Base-by-base conservation (phyloP, 2,888 invertebrate species). In the Sisyra nigra region DNA sequence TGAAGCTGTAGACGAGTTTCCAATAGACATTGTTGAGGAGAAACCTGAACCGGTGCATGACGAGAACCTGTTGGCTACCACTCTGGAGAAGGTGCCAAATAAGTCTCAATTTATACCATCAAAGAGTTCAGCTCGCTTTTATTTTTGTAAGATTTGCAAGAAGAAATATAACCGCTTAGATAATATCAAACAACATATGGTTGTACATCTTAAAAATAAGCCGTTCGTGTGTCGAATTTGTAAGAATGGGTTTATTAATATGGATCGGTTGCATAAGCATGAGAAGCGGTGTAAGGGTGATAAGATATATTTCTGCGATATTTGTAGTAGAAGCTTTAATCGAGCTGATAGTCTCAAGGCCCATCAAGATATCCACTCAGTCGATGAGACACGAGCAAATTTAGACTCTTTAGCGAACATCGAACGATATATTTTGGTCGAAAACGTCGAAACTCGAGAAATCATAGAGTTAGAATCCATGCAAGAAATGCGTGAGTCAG, bases 91-190 rank as follows among this genome's bases (percentile, higher is more conserved):
- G 10, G 13, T 39, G 24, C 6, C 9, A 11, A 29, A n/a, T n/a
- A n/a, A n/a, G n/a, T n/a, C n/a, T n/a, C n/a, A n/a, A n/a, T n/a
- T n/a, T n/a, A n/a, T n/a, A n/a, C n/a, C n/a, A n/a, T n/a, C n/a
- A n/a, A n/a, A 41, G 24, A 41, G 34, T 34, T 34, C 41, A 1
- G 13, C 13, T 17, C 33, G 34, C 14, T 33, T 62, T 5, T 61
- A 62, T 44, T 58, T 62, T 5, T 64, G 63, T 45, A 57, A 61
- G 48, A 59, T 63, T 24, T 63, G 63, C 50, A 61, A 57, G 49
- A 63, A 62, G 50, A 60, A 60, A 1, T 46, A 61, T 33, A 62
- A 60, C 3, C 50, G 62, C 43, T 55, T 59, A 50, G 62, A 62
- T 42, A 62, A 63, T 50, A 48, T 63, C 33, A 62, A 62, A 47